Base-by-base conservation (phyloP, 2,113 vertebrate genomes). In the Catharus minimus region DNA sequence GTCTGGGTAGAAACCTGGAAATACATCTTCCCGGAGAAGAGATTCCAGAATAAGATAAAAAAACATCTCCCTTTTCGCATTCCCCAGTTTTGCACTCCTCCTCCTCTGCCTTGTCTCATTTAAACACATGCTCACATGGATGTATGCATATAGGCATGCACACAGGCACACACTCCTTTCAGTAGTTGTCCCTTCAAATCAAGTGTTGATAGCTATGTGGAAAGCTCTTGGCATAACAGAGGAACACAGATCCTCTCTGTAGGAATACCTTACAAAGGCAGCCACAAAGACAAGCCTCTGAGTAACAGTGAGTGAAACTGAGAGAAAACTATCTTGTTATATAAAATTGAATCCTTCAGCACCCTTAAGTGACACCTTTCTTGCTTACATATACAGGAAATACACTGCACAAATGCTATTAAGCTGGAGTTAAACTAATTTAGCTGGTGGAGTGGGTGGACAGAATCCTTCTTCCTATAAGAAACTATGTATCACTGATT, bases 311-410 rank as follows among this genome's bases (percentile, higher is more conserved):
- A 94, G 85, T 2, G 21, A 92, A 91, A 78, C 11, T 15, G 60
- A 80, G 64, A 86, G 71, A 93, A 96, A 85, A 44, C 80, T 96
- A 79, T 94, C 91, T 90, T 92, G 72, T 93, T 95, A 85, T 17
- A 88, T 94, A 44, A 94, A 95, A 90, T 96, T 77, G 82, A 85
- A 95, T 95, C 68, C 61, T 92, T 96, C 82, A 94, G 30, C 46
- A 77, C 71, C 49, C 73, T 61, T 94, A 92, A 95, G 78, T 93
- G 94, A 95, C 94, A 94, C 83, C 89, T 96, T 90, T 96, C 81
- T 93, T 94, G 73, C 75, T 83, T 86, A 93, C 91, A 83, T 73
- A 56, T 95, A 95, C 90, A 92, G 94, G 93, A 97, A 97, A 95
- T 88, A 91, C 62, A 90, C 92, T 94, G 84, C 67, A 95, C 81